phyloP scores from a whole-genome alignment of 2,797 vertebrate species.

The Carapus acus region DNA sequence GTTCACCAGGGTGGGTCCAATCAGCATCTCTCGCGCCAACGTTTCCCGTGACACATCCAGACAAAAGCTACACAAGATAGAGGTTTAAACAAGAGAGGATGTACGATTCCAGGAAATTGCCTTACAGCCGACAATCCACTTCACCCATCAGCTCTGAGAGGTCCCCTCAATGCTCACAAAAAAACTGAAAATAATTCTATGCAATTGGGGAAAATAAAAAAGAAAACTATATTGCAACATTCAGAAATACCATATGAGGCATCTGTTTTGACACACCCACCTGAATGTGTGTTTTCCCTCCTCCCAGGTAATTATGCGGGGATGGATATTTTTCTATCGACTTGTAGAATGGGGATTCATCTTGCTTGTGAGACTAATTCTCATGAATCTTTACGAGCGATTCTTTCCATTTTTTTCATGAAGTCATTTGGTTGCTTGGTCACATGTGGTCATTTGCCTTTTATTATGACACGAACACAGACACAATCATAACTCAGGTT shows the following conservation, averaged over 20 bases:
- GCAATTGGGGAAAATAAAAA: conserved; percentile 25
- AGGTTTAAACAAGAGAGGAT: conserved; percentile 61
- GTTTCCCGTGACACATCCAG: conserved; percentile 32
- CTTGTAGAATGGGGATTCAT: conserved; percentile 38
- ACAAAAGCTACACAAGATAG: conserved; percentile 52
- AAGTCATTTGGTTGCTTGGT: conserved; percentile 23
- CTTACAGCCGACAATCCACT: conserved; percentile 59
- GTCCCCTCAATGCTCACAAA: conserved; percentile 65
- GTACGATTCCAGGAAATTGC: conserved; percentile 45
- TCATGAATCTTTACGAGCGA: conserved; percentile 13
- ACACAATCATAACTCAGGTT: conserved; percentile 34
- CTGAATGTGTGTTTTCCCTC: conserved; percentile 36
- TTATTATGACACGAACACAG: conserved; percentile 20
- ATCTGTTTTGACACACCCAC: conserved; percentile 47
- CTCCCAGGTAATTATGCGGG: conserved; percentile 59
- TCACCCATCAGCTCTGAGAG: conserved; percentile 60
- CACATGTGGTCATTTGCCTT: conserved; percentile 28
- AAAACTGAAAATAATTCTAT: conserved; percentile 44
- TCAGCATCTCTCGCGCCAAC: conserved; percentile 28
- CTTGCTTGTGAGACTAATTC: conserved; percentile 4
- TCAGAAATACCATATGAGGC: conserved; percentile 46
- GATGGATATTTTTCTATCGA: conserved; percentile 42
- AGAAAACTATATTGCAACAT: conserved; percentile 35
- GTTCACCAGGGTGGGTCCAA: conserved; percentile 29
- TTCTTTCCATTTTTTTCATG: conserved; percentile 12